Conservation (phyloP, 2,888 invertebrate genomes). For the Eupithecia insigniata region DNA sequence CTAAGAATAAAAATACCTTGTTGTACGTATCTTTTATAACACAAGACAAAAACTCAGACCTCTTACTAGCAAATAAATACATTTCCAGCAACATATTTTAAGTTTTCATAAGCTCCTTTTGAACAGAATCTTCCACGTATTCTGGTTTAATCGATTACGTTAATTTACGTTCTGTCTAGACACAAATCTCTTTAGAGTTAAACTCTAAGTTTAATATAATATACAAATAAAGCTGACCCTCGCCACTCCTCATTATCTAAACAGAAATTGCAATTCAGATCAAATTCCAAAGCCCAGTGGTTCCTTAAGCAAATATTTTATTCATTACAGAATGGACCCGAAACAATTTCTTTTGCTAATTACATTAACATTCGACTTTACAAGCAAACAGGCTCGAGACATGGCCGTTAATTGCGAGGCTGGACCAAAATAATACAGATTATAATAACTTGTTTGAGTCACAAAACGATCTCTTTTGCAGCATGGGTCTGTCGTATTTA, state of each 20-base stretch:
- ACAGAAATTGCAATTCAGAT: slow-evolving; percentile 30
- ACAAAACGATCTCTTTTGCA: too few relatives aligned
- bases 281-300: slow-evolving; percentile 34
- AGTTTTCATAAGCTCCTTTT: neutral
- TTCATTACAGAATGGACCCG: slow-evolving; percentile 43
- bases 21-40: neutral
- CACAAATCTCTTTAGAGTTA: neutral
- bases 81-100: neutral
- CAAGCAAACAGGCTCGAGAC: slow-evolving; percentile 49
- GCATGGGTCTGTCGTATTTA: too few relatives aligned
- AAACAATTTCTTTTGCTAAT: slow-evolving; percentile 59
- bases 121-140: neutral
- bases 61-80: neutral
- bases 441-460: too few relatives aligned
- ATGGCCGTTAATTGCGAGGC: slow-evolving; percentile 38
- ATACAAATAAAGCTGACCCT: slow-evolving; percentile 11
- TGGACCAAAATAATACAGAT: slow-evolving; percentile 27
- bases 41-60: neutral
- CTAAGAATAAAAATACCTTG: slow-evolving; percentile 11
- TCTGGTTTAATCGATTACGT: neutral
- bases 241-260: slow-evolving; percentile 12
- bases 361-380: slow-evolving; percentile 76
- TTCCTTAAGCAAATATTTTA: slow-evolving; percentile 43
- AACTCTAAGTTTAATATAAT: slow-evolving; percentile 1
- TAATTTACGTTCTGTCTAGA: slow-evolving; percentile 7